Evolutionary conservation across 2,888 invertebrate species (phyloP), one percentile per base, ranked within the genome.

Genomic region (Pseudanteris insignis): DNA sequence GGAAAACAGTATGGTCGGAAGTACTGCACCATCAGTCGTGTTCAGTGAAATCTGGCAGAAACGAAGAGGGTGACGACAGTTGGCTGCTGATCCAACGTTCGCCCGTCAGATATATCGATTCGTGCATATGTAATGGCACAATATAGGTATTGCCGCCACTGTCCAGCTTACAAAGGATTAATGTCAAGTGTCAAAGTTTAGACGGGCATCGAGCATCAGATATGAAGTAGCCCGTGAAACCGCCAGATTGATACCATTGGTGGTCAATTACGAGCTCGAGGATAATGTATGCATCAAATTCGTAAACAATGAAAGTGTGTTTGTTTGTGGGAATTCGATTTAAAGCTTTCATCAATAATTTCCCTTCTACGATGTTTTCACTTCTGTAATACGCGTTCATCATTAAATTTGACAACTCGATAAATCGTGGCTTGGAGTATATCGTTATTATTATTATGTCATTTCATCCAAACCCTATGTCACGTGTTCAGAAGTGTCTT

Each of bases 21-120:
- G 40, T 33, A 69, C 68, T 71, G 70, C 68, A 72, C 71, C 74
- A 75, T 76, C 78, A 68, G 67, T 68, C 60, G 57, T 46, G 64
- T 68, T 78, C 74, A 77, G 75, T 70, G 69, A 76, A 78, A 78
- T 78, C 77, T 73, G 55, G 70, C 74, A 76, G 77, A 76, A 76
- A 72, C 66, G 68, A 71, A 76, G 68, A 77, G 77, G 78, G 76
- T 75, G 75, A 74, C 74, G 71, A 68, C 69, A 67, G 63, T 69
- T 67, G 67, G 68, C 65, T 48, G 65, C 63, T 48, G 40, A 55
- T 43, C 25, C 40, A 13, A 36, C 18, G 21, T 61, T 61, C 55
- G 50, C 53, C 10, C 47, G 47, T 29, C 13, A 51, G 51, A 50
- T 14, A 30, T 57, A 57, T 62, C 48, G 62, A 57, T 62, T 62